Base-by-base conservation (phyloP, 2,888 invertebrate species). In the Tupiocoris notatus region DNA sequence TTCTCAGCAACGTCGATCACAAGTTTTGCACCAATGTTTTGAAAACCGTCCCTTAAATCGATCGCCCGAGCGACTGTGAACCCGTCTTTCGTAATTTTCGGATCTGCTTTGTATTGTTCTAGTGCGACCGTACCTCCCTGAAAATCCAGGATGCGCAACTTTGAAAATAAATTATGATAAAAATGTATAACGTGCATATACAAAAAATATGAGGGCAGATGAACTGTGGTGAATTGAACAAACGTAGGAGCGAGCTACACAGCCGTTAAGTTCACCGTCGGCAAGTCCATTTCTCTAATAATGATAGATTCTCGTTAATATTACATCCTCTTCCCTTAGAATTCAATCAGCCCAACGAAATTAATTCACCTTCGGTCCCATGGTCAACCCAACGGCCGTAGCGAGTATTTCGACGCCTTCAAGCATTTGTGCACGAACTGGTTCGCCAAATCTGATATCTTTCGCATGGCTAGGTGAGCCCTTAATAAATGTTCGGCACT, bases 1-100 rank as follows among this genome's bases (percentile, higher is more conserved):
- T 97, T 99, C 84, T 97, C 98, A 1, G 99, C 99, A 56, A 99
- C 99, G 86, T 99, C 98, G 86, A 98, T 98, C 0, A 99, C 98
- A 68, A 99, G 86, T 84, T 94, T 96, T 23, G 99, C 99, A 78
- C 99, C 99, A 84, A 99, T 95, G 84, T 99, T 99, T 86, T 98
- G 97, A 86, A 96, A 98, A 86, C 96, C 98, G 84, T 98, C 98
- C 86, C 98, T 96, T 22, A 99, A 87, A 85, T 99, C 99, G 80
- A 99, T 91, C 54, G 95, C 93, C 85, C 99, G 99, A 57, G 99
- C 99, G 66, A 99, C 99, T 1, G 99, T 99, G 16, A 99, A 99
- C 81, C 99, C 99, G 85, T 99, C 99, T 87, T 79, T 99, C 77
- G 99, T 99, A 83, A 99, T 99, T 86, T 99, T 99, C 9, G 99